Percentiles rank a stretch among this genome's conserved stretches.
Conservation (phyloP, 2,888 invertebrate species). For the Trissolcus japonicus region DNA sequence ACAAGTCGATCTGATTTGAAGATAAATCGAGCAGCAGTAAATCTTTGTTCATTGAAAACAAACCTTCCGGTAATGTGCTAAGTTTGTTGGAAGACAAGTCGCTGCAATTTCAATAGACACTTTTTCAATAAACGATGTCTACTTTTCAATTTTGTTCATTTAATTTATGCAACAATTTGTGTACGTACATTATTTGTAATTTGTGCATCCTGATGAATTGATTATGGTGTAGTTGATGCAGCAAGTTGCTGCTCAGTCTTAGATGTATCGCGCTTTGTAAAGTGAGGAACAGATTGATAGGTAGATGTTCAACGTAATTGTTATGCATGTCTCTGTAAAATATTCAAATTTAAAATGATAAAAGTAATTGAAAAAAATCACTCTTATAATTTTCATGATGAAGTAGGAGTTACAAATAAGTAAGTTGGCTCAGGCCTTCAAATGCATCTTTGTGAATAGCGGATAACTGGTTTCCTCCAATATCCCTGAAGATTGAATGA, state of each 20-base stretch:
- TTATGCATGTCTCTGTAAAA: slow-evolving; percentile 69
- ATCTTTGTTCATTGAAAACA: slow-evolving; percentile 75
- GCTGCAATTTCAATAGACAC: slow-evolving; percentile 55
- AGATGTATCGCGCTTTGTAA: slow-evolving; percentile 68
- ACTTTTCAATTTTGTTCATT: background rate
- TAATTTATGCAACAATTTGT: background rate
- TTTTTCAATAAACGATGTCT: background rate
- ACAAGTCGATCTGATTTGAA: slow-evolving; percentile 83
- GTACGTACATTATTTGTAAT: slow-evolving; percentile 70
- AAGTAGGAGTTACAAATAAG: slow-evolving; percentile 77
- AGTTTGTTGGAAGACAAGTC: slow-evolving; percentile 83
- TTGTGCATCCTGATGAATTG: slow-evolving; percentile 68
- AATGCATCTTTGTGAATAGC: slow-evolving; percentile 84
- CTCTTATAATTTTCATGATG: no score
- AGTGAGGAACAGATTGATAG: slow-evolving; percentile 69
- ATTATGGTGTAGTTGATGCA: slow-evolving; percentile 68
- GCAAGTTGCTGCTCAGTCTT: slow-evolving; percentile 68
- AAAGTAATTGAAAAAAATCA: background rate
- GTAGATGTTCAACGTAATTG: slow-evolving; percentile 71
- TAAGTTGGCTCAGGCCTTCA: slow-evolving; percentile 80
- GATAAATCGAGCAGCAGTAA: slow-evolving; percentile 82
- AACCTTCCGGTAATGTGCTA: slow-evolving; percentile 79
- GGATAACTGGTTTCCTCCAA: slow-evolving; percentile 83
- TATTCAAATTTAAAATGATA: slow-evolving; percentile 1
- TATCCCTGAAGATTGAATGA: slow-evolving; percentile 78